Evolutionary conservation across 2,797 vertebrate genomes (phyloP).

Genomic region (Melanitta fusca): DNA sequence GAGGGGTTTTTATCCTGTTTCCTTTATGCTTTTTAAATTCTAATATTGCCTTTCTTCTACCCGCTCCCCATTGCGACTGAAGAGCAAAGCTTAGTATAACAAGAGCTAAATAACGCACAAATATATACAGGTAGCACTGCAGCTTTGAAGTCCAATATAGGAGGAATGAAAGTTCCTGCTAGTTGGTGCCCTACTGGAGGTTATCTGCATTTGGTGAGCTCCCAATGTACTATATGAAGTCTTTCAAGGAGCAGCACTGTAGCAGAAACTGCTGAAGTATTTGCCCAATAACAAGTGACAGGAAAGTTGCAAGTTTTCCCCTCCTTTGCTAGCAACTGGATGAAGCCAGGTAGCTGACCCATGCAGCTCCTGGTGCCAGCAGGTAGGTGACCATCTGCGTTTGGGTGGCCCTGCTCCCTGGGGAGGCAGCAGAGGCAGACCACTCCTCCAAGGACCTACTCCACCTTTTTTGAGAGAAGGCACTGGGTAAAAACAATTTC

Average conservation of each 20-base stretch:
- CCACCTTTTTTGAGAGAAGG: neutral
- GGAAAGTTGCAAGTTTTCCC: neutral
- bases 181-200: slow-evolving; percentile 32
- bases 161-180: slow-evolving; percentile 12
- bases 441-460: neutral
- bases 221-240: neutral
- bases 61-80: neutral
- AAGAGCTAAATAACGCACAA: neutral
- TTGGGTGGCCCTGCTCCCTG: no score
- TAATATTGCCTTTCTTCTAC: slow-evolving; percentile 46
- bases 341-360: neutral
- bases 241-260: slow-evolving; percentile 24
- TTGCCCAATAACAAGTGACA: neutral
- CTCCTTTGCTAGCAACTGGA: neutral
- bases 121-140: neutral
- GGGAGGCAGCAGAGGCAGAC: neutral
- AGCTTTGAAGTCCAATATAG: slow-evolving; percentile 31
- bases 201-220: slow-evolving; percentile 5
- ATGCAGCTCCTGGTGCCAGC: rapidly evolving
- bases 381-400: neutral
- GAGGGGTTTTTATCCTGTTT: slow-evolving; percentile 34
- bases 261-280: neutral
- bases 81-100: slow-evolving; percentile 57
- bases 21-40: neutral
- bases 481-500: neutral